Evolutionary conservation across 2,113 vertebrate genomes (phyloP).

Genomic region (Drymodes brunneopygia): DNA sequence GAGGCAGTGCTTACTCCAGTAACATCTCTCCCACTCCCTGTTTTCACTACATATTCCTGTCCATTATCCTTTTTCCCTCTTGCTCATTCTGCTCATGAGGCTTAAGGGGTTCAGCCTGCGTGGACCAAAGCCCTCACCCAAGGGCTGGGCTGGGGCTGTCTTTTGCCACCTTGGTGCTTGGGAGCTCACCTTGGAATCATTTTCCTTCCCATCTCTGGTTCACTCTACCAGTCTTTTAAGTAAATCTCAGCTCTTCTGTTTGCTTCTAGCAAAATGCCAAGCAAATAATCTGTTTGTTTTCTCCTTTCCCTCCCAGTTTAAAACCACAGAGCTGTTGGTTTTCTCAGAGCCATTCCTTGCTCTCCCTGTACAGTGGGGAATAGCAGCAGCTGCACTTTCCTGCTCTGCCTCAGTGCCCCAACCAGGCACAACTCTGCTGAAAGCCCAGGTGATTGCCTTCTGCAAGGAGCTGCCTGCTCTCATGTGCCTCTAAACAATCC

Average conservation of each 20-base stretch:
- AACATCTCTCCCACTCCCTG: background rate
- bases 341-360: background rate
- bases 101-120: background rate
- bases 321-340: background rate
- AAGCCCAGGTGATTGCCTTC: background rate
- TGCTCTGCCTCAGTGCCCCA: background rate
- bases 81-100: fast-evolving
- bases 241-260: background rate
- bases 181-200: background rate
- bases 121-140: fast-evolving
- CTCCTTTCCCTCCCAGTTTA: background rate
- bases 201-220: background rate
- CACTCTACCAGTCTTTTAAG: background rate
- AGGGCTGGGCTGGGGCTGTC: background rate
- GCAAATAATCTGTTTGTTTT: background rate
- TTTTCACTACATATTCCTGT: background rate
- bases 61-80: background rate
- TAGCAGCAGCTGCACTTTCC: background rate
- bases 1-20: background rate
- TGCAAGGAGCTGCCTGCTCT: background rate
- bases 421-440: background rate
- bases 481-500: background rate
- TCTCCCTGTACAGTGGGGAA: background rate
- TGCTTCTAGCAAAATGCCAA: background rate
- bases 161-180: background rate